Conservation (phyloP, 2,797 vertebrate species). For the Caiman crocodilus region DNA sequence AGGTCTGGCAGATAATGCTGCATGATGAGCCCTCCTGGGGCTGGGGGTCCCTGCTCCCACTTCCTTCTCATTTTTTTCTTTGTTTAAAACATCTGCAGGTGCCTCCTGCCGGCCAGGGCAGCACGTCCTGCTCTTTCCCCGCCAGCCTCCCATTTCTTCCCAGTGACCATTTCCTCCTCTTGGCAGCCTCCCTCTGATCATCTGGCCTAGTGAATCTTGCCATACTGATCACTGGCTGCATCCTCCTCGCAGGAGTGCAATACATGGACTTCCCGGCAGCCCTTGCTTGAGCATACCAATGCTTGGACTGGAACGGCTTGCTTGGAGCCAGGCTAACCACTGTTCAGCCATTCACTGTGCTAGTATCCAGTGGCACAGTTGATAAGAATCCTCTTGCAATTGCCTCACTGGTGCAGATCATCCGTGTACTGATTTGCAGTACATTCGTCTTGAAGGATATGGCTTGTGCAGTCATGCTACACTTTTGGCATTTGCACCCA, state of each 20-base stretch:
- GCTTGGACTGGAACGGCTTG: background rate
- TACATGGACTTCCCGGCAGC: background rate
- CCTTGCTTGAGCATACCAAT: background rate
- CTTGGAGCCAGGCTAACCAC: background rate
- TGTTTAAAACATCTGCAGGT: background rate
- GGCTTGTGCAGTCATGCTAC: background rate
- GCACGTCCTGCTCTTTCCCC: background rate
- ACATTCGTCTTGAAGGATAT: background rate
- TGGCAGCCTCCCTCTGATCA: accelerated
- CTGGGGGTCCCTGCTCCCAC: background rate
- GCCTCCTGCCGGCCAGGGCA: background rate
- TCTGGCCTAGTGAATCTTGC: background rate
- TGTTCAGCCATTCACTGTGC: accelerated
- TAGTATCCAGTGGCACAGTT: background rate
- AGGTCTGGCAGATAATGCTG: background rate
- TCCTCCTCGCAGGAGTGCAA: background rate
- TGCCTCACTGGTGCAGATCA: background rate
- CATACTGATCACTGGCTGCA: background rate
- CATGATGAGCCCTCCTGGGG: background rate
- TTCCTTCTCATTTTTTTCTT: background rate
- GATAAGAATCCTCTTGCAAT: background rate
- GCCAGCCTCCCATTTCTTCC: background rate
- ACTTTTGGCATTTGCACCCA: background rate
- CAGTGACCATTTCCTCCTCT: accelerated
- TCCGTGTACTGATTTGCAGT: background rate